Evolutionary conservation across 2,888 invertebrate species (phyloP).

Genomic region (Plagodis pulveraria): DNA sequence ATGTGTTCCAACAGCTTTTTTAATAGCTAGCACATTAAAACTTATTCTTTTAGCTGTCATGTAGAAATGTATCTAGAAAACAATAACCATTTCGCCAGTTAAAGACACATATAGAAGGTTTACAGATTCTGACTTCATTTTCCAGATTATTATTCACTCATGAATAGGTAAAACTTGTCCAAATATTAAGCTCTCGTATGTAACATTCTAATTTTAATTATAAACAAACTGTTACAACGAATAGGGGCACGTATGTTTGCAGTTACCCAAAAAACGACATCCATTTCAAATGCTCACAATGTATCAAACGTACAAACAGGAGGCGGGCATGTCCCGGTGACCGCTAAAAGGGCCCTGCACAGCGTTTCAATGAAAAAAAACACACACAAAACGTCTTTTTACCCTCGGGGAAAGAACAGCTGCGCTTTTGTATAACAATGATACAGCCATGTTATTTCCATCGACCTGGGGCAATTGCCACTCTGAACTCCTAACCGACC

Average conservation of each 20-base stretch:
- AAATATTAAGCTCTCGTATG: too few relatives aligned
- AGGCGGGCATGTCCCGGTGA: constrained; percentile 73
- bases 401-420: constrained; percentile 80
- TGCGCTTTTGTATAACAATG: constrained; percentile 82
- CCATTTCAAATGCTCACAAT: constrained; percentile 47
- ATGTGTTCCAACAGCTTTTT: too few relatives aligned
- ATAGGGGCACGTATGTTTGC: constrained; percentile 5
- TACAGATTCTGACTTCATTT: too few relatives aligned
- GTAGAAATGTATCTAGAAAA: too few relatives aligned
- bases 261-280: constrained; percentile 24
- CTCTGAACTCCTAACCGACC: constrained; percentile 59
- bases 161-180: too few relatives aligned
- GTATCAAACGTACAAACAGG: constrained; percentile 58
- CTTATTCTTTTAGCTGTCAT: too few relatives aligned
- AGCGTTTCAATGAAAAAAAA: constrained; percentile 61
- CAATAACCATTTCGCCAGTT: too few relatives aligned
- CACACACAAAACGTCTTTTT: constrained; percentile 78
- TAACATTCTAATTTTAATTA: too few relatives aligned
- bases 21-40: too few relatives aligned
- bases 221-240: too few relatives aligned
- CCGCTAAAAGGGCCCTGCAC: constrained; percentile 74
- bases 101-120: too few relatives aligned
- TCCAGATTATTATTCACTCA: too few relatives aligned
- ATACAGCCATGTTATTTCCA: constrained; percentile 79
- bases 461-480: constrained; percentile 75